Percentiles rank a stretch among this genome's conserved stretches.
These are phyloP conservation scores for Pithys albifrons DNA, from an alignment of 2,113 vertebrate species.

Conservation along the genomic window DNA sequence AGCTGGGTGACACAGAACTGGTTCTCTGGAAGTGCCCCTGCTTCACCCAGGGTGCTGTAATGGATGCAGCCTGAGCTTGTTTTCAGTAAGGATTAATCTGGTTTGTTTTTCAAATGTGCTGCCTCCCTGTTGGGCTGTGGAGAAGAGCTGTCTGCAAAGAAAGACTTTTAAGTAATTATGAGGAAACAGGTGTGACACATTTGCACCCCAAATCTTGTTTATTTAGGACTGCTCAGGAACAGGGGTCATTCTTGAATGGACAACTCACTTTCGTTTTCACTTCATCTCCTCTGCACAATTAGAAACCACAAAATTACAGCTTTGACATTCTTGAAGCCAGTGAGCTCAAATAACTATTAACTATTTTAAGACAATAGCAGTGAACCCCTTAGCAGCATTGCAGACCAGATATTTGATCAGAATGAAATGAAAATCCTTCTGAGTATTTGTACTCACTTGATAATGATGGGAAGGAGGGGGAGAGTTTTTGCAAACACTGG, in stretches of 20 bases:
- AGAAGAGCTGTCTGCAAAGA: not conserved
- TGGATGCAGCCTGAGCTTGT: not conserved
- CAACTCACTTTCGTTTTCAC: not conserved
- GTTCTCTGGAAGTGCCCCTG: not conserved
- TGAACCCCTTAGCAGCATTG: not conserved
- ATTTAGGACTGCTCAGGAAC: not conserved
- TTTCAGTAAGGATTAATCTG: not conserved
- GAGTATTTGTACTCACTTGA: not conserved
- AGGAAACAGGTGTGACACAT: not conserved
- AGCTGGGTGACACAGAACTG: not conserved
- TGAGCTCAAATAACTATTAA: not conserved
- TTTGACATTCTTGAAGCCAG: not conserved
- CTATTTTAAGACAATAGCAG: not conserved
- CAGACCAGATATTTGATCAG: not conserved
- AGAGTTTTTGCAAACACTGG: not conserved
- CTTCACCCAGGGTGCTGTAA: not conserved
- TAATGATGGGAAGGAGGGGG: not conserved
- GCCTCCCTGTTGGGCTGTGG: not conserved
- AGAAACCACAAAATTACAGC: not conserved
- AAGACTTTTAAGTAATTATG: not conserved
- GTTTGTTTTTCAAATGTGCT: not conserved
- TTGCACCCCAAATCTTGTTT: not conserved
- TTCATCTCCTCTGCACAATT: not conserved
- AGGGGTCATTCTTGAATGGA: not conserved
- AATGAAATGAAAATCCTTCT: not conserved